phyloP scores from a whole-genome alignment of 2,888 invertebrate species.

The Drosophila kambysellisi region DNA sequence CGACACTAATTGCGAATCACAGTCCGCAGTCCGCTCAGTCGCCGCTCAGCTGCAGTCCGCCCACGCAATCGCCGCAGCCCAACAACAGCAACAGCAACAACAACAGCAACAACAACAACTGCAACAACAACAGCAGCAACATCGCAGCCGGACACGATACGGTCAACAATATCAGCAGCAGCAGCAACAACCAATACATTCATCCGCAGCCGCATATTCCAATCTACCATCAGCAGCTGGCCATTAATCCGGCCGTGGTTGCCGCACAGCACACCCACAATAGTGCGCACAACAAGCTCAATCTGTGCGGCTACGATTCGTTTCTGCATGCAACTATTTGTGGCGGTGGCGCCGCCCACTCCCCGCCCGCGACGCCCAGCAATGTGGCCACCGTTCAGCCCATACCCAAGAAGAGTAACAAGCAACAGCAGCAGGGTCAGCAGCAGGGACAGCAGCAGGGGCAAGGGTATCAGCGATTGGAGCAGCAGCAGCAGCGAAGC shows the following conservation, averaged over 20 bases:
- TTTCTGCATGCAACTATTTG: slow-evolving; percentile 89
- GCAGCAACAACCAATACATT: slow-evolving; percentile 40
- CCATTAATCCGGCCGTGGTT: slow-evolving; percentile 87
- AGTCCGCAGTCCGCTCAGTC: slow-evolving; percentile 70
- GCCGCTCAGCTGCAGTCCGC: slow-evolving; percentile 83
- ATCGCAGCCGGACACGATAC: slow-evolving; percentile 56
- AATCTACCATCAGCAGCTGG: slow-evolving; percentile 88
- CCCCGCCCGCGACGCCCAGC: slow-evolving; percentile 77
- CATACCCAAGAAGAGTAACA: slow-evolving; percentile 72
- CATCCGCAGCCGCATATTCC: slow-evolving; percentile 86
- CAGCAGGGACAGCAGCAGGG: slow-evolving; percentile 27
- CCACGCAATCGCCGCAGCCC: slow-evolving; percentile 66
- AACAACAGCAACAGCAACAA: slow-evolving; percentile 31
- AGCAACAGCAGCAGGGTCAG: slow-evolving; percentile 33
- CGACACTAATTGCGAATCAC: slow-evolving; percentile 83
- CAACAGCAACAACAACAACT: slow-evolving; percentile 1
- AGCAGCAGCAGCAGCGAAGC: slow-evolving; percentile 83
- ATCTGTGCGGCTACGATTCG: slow-evolving; percentile 87
- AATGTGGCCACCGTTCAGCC: slow-evolving; percentile 83
- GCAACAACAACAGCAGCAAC: slow-evolving; percentile 46
- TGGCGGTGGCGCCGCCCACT: slow-evolving; percentile 78
- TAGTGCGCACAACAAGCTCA: slow-evolving; percentile 84
- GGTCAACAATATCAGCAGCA: slow-evolving; percentile 49
- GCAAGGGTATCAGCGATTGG: slow-evolving; percentile 53
- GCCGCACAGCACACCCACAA: slow-evolving; percentile 80